phyloP scores from a whole-genome alignment of 92 coral and sea anemone genomes.

The Palythoa grandis region DNA sequence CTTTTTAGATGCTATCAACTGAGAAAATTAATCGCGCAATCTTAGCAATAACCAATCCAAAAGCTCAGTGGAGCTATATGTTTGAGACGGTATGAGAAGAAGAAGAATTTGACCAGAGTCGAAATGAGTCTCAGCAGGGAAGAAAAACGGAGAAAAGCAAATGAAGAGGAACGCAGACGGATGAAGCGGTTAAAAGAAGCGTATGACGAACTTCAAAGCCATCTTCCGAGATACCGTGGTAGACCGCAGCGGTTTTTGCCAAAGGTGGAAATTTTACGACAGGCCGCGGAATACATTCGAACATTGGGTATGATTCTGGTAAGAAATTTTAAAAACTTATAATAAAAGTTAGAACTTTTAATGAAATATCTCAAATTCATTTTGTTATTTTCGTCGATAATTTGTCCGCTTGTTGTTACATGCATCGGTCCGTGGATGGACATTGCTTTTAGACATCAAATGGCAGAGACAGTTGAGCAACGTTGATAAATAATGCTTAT shows the following conservation, averaged over 20 bases:
- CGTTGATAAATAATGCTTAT: too few relatives aligned
- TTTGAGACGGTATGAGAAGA: too few relatives aligned
- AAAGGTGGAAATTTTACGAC: neutral
- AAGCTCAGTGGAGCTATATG: neutral
- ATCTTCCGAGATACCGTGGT: neutral
- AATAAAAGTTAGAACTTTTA: too few relatives aligned
- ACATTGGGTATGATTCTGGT: neutral
- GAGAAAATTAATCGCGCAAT: neutral
- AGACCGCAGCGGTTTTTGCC: neutral
- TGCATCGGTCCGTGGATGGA: too few relatives aligned
- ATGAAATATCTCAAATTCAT: neutral
- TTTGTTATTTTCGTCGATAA: too few relatives aligned
- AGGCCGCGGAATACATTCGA: neutral
- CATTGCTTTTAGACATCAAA: too few relatives aligned
- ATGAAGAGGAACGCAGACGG: neutral
- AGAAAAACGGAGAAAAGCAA: constrained; percentile 18
- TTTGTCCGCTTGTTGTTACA: too few relatives aligned
- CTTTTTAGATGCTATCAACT: neutral
- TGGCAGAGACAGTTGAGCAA: too few relatives aligned
- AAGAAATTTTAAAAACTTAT: neutral
- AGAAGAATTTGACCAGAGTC: neutral
- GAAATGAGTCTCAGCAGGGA: neutral
- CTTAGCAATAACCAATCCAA: neutral
- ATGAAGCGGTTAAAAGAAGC: constrained; percentile 9
- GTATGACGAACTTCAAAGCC: neutral